Conservation (phyloP, 2,113 vertebrate species). For the Ictalurus furcatus region DNA sequence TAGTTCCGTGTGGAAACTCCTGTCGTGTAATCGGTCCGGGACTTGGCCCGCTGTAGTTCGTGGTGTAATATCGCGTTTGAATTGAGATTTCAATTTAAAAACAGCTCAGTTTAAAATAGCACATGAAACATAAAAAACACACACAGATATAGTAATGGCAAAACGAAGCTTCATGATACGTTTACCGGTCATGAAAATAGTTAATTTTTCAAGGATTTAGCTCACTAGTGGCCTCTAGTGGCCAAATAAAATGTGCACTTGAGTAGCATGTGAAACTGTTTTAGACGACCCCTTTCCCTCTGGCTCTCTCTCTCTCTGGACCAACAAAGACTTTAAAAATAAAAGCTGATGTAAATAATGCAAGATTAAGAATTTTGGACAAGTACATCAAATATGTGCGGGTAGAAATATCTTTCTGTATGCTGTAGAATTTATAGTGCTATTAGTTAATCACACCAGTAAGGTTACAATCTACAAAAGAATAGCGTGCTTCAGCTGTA, state of each 20-base stretch:
- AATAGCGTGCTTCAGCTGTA: background rate
- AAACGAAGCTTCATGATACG: background rate
- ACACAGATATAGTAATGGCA: background rate
- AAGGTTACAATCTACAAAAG: background rate
- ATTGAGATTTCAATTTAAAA: background rate
- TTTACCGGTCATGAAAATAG: background rate
- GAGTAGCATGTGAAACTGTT: background rate
- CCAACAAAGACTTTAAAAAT: background rate
- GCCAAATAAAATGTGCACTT: background rate
- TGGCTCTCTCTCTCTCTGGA: too few species aligned
- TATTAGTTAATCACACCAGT: background rate
- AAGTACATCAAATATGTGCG: background rate
- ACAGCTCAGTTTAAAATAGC: background rate
- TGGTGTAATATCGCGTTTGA: too few species aligned
- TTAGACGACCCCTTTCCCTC: background rate
- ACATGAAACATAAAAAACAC: background rate
- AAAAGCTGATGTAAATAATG: background rate
- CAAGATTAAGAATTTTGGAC: background rate
- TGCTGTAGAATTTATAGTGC: background rate
- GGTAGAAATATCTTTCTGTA: background rate
- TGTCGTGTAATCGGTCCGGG: background rate
- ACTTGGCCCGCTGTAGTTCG: background rate
- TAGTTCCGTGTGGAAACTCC: slow-evolving; percentile 45
- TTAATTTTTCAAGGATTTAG: background rate
- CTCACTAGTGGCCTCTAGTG: background rate